Conservation (phyloP, 92 coral and sea anemone species). For the Isaurus tuberculatus region DNA sequence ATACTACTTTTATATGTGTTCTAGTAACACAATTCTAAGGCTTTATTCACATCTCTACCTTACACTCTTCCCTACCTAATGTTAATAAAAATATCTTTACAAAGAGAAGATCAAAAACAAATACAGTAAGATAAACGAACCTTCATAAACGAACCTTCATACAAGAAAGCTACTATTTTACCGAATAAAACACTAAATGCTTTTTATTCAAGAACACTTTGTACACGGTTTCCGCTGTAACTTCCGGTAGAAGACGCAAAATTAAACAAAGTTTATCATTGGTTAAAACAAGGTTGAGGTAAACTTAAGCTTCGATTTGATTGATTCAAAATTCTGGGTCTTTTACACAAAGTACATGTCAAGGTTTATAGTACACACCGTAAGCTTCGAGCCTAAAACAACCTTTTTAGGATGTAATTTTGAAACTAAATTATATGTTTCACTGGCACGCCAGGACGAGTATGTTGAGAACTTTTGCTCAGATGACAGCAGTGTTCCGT, state of each 20-base stretch:
- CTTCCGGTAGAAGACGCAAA: no score
- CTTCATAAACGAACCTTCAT: neutral
- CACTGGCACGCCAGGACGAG: neutral
- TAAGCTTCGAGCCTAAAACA: neutral
- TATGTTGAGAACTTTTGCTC: neutral
- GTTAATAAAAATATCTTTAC: neutral
- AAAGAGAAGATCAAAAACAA: neutral
- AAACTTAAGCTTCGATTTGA: no score
- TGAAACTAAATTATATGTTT: neutral
- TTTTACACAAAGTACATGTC: no score
- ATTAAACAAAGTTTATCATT: no score
- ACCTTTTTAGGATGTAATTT: neutral
- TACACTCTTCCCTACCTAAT: neutral
- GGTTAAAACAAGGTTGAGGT: no score
- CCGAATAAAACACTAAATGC: no score
- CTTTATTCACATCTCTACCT: neutral
- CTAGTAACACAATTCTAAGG: constrained; percentile 4
- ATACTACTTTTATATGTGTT: neutral
- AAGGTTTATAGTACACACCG: neutral
- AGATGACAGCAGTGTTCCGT: neutral
- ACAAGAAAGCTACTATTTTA: no score
- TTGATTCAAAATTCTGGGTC: no score
- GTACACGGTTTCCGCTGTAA: neutral
- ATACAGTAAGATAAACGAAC: neutral
- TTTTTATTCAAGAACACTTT: no score